A percentile compares a stretch with the other conserved stretches of the same genome.
These are phyloP conservation scores for Chymomyza amoena DNA, from an alignment of 2,888 invertebrate species.

Conservation along the genomic window DNA sequence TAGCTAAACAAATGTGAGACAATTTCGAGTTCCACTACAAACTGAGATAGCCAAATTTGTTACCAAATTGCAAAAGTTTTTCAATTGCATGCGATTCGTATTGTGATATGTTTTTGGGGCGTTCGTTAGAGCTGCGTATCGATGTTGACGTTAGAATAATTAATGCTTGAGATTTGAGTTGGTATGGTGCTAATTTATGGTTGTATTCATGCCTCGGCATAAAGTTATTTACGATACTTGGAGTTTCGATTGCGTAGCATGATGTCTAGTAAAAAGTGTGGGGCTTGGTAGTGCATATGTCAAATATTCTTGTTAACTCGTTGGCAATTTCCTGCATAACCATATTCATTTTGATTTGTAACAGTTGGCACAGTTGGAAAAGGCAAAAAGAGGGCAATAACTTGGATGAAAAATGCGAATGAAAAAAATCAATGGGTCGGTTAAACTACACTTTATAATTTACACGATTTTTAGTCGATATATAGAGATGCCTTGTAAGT, in stretches of 20 bases:
- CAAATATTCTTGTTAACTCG: not conserved
- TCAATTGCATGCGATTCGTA: not conserved
- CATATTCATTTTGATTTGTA: not conserved
- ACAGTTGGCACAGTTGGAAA: not conserved
- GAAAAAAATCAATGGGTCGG: no score
- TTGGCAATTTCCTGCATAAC: not conserved
- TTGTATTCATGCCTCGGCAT: constrained; percentile 38
- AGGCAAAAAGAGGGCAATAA: not conserved
- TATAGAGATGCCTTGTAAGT: no score
- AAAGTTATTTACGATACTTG: not conserved
- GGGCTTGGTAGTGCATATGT: not conserved
- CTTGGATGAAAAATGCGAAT: no score
- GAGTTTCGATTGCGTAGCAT: constrained; percentile 11
- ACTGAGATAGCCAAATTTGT: constrained; percentile 29
- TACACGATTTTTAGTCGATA: no score
- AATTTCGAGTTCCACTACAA: constrained; percentile 44
- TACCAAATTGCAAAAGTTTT: constrained; percentile 37
- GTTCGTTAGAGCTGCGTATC: constrained; percentile 1
- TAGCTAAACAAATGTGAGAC: constrained; percentile 58
- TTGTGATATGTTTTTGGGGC: not conserved
- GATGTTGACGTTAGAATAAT: constrained; percentile 50
- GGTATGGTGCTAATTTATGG: constrained; percentile 63
- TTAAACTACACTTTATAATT: no score
- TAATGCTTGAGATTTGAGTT: constrained; percentile 52
- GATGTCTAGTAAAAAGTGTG: not conserved